Conservation (phyloP, 35 echinoderm and acorn worm species). For the Anneissia japonica region DNA sequence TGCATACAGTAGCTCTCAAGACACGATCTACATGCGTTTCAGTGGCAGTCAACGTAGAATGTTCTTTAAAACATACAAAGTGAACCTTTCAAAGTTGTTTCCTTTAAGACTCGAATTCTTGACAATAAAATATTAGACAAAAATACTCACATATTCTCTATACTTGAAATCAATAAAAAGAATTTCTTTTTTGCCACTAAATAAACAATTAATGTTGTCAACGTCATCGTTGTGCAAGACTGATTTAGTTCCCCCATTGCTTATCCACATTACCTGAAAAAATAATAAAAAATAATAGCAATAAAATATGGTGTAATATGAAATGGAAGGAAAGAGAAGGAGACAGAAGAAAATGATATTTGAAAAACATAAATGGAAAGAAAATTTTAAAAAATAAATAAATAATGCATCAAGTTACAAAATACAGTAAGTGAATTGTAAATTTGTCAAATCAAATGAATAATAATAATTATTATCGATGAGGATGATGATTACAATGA, state of each 20-base stretch:
- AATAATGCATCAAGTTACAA: too few species aligned
- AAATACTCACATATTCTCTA: conserved; percentile 58
- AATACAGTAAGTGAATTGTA: too few species aligned
- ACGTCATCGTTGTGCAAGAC: conserved; percentile 81
- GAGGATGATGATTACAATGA: too few species aligned
- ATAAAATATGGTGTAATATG: background rate
- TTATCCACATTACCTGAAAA: conserved; percentile 87
- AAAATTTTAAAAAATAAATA: too few species aligned
- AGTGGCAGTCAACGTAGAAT: too few species aligned
- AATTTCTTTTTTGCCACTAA: conserved; percentile 84
- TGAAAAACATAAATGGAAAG: background rate
- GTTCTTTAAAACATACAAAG: background rate
- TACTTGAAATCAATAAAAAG: conserved; percentile 78
- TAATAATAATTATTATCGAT: too few species aligned
- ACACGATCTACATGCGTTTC: too few species aligned
- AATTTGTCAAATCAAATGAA: too few species aligned
- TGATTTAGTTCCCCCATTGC: conserved; percentile 86
- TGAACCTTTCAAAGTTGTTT: background rate
- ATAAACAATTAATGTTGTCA: conserved; percentile 91
- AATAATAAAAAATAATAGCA: background rate
- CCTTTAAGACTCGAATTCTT: background rate
- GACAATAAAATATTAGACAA: background rate
- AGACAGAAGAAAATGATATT: background rate
- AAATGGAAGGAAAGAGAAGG: background rate
- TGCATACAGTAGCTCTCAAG: too few species aligned